phyloP scores from a whole-genome alignment of 1,140 invertebrate species.

The Lucilia sericata region DNA sequence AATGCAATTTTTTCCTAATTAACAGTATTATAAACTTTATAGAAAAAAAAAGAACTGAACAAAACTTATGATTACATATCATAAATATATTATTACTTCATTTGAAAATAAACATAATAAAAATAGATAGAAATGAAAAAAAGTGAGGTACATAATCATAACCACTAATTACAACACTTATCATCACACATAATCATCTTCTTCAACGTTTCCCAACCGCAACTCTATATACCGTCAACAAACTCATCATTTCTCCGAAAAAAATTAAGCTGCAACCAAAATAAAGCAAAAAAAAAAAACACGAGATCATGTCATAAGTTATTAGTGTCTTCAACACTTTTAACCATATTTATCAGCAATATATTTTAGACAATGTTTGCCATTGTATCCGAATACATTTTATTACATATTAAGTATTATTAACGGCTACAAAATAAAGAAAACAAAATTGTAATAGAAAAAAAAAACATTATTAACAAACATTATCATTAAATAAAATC shows the following conservation, averaged over 20 bases:
- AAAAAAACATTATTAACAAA: neutral
- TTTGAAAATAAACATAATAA: too few relatives aligned
- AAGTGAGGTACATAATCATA: neutral
- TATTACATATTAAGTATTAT: constrained; percentile 7
- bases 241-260: neutral
- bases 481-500: constrained; percentile 8
- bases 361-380: neutral
- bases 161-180: constrained; percentile 23
- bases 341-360: constrained; percentile 9
- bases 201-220: neutral
- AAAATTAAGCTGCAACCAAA: neutral
- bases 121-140: neutral
- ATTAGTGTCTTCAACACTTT: constrained; percentile 16
- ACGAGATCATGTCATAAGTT: constrained; percentile 2
- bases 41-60: neutral
- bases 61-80: neutral
- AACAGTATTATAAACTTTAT: neutral
- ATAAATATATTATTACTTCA: neutral
- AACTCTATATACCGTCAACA: neutral
- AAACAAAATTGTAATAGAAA: neutral
- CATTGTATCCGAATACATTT: neutral
- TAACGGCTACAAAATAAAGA: neutral
- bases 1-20: neutral
- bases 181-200: neutral
- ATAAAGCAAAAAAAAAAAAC: too few relatives aligned